Evolutionary conservation across 2,797 vertebrate species (phyloP).

Genomic region (Pagetopsis macropterus): DNA sequence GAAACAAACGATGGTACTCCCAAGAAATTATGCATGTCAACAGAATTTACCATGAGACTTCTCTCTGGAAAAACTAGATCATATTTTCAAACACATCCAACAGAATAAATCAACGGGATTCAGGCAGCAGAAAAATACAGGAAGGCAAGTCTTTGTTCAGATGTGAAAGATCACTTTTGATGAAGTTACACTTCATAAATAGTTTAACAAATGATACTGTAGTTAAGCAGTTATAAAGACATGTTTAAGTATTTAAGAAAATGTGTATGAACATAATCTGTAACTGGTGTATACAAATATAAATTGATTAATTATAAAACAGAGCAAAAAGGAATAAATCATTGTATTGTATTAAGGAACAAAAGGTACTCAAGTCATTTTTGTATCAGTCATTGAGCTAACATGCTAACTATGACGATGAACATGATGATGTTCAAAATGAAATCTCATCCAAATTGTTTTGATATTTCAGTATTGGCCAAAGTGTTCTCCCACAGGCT

Average conservation of each 20-base stretch:
- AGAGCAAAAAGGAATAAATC: background rate
- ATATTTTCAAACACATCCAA: slow-evolving; percentile 25
- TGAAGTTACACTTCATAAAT: background rate
- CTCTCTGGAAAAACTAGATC: slow-evolving; percentile 15
- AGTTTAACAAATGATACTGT: background rate
- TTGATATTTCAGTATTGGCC: too few relatives aligned
- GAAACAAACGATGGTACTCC: slow-evolving; percentile 24
- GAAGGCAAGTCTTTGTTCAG: slow-evolving; percentile 9
- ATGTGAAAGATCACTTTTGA: slow-evolving; percentile 8
- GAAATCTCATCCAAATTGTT: too few relatives aligned
- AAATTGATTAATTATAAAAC: slow-evolving; percentile 5
- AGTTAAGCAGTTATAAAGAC: background rate
- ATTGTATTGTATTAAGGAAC: background rate
- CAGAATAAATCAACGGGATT: slow-evolving; percentile 13
- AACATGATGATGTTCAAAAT: background rate
- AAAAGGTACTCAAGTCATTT: too few relatives aligned
- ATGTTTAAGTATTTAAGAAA: background rate
- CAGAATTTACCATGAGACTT: slow-evolving; percentile 35
- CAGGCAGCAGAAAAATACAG: background rate
- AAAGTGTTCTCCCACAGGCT: too few relatives aligned
- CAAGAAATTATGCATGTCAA: slow-evolving; percentile 36
- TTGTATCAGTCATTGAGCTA: background rate
- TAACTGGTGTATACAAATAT: background rate
- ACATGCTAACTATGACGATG: background rate
- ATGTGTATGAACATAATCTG: background rate